Conservation (phyloP, 2,113 vertebrate genomes). For the Toxostoma redivivum region DNA sequence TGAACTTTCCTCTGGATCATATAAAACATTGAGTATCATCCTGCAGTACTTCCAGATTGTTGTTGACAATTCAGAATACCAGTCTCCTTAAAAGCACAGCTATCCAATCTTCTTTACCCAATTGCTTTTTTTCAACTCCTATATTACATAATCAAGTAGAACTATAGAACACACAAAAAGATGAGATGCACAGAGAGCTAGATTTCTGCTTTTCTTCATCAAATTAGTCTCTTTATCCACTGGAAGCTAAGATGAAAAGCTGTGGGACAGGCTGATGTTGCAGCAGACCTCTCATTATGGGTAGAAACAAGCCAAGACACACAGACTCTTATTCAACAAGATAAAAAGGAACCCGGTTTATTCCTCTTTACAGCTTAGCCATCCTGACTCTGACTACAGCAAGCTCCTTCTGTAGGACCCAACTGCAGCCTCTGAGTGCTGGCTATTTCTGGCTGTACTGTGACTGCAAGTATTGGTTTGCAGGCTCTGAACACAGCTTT, state of each 20-base stretch:
- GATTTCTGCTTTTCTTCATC: not conserved
- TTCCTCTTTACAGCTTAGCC: too few species aligned
- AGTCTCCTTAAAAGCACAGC: not conserved
- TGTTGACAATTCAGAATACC: not conserved
- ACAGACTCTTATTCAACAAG: too few species aligned
- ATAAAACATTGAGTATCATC: not conserved
- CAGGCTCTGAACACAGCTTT: too few species aligned
- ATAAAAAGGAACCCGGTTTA: too few species aligned
- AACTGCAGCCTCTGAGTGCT: too few species aligned
- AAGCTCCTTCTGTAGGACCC: too few species aligned
- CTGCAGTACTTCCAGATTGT: not conserved
- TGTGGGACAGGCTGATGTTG: not conserved
- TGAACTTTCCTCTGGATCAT: not conserved
- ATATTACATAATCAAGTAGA: not conserved
- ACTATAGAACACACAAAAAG: not conserved
- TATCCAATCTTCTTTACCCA: not conserved
- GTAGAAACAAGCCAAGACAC: too few species aligned
- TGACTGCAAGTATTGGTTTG: too few species aligned
- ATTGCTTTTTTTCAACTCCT: not conserved
- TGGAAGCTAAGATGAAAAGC: not conserved
- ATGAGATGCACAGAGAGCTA: accelerated
- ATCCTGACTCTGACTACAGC: too few species aligned
- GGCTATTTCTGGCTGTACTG: too few species aligned
- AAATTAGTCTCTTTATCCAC: not conserved
- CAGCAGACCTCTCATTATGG: too few species aligned